phyloP scores from a whole-genome alignment of 2,888 invertebrate species.

The Heliconius erato region DNA sequence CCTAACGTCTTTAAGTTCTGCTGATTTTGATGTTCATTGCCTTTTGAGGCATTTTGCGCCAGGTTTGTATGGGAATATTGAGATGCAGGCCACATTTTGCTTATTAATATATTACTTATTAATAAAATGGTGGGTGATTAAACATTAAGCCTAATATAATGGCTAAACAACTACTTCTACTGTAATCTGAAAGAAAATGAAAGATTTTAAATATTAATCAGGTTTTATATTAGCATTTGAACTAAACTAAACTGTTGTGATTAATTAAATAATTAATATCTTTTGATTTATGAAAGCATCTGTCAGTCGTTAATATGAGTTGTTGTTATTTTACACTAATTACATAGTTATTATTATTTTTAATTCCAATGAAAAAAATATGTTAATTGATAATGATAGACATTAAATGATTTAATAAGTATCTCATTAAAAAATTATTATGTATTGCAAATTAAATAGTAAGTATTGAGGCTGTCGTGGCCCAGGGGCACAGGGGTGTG shows the following conservation, averaged over 20 bases:
- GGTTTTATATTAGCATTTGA: not conserved
- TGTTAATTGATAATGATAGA: not conserved
- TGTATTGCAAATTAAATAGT: too few species aligned
- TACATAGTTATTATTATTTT: not conserved
- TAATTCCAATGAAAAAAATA: not conserved
- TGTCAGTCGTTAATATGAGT: not conserved
- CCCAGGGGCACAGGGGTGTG: too few species aligned
- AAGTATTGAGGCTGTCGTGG: too few species aligned
- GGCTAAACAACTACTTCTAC: constrained; percentile 59
- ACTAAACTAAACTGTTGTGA: not conserved
- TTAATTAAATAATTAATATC: not conserved
- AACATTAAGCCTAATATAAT: constrained; percentile 55
- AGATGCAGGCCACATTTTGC: constrained; percentile 85
- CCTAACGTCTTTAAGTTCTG: constrained; percentile 90
- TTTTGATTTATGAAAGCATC: not conserved
- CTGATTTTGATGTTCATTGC: constrained; percentile 82
- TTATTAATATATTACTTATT: constrained; percentile 47
- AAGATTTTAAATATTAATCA: not conserved
- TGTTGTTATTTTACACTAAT: not conserved
- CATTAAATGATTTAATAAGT: not conserved
- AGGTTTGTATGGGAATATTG: constrained; percentile 80
- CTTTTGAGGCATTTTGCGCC: constrained; percentile 64
- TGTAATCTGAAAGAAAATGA: constrained; percentile 18
- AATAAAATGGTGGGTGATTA: constrained; percentile 58
- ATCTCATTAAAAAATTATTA: too few species aligned